Evolutionary conservation across 1,140 invertebrate species (phyloP).

Genomic region (Gryon sp.): DNA sequence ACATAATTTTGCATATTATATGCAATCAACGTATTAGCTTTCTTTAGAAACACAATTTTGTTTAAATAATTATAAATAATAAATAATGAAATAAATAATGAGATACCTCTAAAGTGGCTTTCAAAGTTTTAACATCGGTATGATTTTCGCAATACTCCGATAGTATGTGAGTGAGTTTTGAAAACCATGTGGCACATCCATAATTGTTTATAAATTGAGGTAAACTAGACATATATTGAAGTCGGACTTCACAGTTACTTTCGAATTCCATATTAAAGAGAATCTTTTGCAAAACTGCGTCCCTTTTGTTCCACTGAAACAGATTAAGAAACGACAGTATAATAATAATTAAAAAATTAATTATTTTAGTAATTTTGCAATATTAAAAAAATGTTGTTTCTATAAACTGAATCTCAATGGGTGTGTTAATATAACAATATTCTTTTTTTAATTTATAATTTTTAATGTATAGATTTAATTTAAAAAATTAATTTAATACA

Average conservation of each 20-base stretch:
- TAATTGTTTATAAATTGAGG: constrained; percentile 70
- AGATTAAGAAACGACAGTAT: constrained; percentile 5
- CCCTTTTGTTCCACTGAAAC: constrained; percentile 73
- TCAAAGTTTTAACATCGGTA: constrained; percentile 71
- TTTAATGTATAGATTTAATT: no score
- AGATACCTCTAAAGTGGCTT: constrained; percentile 71
- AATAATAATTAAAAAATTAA: constrained; percentile 12
- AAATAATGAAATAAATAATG: no score
- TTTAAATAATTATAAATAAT: no score
- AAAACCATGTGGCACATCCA: constrained; percentile 74
- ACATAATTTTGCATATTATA: no score
- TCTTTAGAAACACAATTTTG: no score
- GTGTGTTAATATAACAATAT: no score
- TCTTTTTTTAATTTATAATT: no score
- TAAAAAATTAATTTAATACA: no score
- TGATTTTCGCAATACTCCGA: constrained; percentile 74
- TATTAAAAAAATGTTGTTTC: no score
- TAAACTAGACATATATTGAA: constrained; percentile 73
- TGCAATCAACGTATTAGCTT: no score
- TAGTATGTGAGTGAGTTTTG: constrained; percentile 69
- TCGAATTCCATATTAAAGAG: constrained; percentile 75
- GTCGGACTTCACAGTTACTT: constrained; percentile 67
- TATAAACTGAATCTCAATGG: no score
- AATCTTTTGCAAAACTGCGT: constrained; percentile 70
- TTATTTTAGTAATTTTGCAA: background rate